phyloP scores from a whole-genome alignment of 2,797 vertebrate species.

The Varecia variegata region DNA sequence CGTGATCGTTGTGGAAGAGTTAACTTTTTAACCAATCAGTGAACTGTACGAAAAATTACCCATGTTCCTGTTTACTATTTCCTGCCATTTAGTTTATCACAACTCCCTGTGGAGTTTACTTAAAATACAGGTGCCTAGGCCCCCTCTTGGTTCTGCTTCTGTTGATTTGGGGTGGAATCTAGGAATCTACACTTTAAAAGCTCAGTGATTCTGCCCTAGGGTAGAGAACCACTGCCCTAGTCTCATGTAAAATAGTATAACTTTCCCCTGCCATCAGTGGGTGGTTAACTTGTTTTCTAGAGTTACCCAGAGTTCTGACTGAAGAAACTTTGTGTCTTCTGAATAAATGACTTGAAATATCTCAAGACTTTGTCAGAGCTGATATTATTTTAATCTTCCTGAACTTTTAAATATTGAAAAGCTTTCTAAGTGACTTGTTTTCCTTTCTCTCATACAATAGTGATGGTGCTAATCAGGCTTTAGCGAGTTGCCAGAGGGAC shows the following conservation, averaged over 20 bases:
- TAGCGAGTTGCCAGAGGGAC: constrained; percentile 96
- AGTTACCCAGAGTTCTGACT: not conserved
- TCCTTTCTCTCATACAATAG: constrained; percentile 77
- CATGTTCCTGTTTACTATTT: not conserved
- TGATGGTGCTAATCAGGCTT: constrained; percentile 92
- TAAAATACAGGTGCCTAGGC: not conserved
- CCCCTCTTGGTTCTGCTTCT: not conserved
- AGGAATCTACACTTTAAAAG: not conserved
- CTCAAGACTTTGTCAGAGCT: not conserved
- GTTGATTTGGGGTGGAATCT: not conserved
- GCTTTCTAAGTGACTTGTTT: constrained; percentile 37
- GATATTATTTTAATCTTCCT: not conserved
- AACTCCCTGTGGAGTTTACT: not conserved
- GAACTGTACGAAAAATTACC: not conserved
- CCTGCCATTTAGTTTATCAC: not conserved
- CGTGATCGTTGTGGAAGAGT: not conserved
- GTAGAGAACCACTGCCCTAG: not conserved
- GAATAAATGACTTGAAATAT: not conserved
- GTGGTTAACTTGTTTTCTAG: not conserved
- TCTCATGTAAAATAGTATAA: not conserved
- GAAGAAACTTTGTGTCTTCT: not conserved
- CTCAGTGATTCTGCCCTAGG: not conserved
- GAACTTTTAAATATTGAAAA: not conserved
- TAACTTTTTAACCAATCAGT: not conserved
- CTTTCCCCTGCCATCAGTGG: not conserved